Evolutionary conservation across 2,797 vertebrate genomes (phyloP).

Genomic region (Synanceia verrucosa): DNA sequence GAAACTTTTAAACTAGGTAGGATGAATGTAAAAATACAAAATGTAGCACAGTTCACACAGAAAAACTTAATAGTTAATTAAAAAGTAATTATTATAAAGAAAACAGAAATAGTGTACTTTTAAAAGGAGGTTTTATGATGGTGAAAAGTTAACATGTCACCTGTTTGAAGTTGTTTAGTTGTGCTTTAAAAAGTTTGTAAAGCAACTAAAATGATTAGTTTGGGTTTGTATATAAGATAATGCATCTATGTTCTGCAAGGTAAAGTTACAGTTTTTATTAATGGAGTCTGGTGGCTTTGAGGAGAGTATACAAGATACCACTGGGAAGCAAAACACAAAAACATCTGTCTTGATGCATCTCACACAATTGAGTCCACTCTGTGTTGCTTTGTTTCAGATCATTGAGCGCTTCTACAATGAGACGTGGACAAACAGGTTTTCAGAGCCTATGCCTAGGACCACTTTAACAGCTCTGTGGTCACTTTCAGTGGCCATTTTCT

Average conservation of each 20-base stretch:
- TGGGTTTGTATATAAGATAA: too few species aligned
- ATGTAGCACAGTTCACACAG: not conserved
- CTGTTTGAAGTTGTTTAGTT: too few species aligned
- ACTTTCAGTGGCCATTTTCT: constrained; percentile 94
- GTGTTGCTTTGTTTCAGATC: constrained; percentile 77
- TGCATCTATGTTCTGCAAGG: too few species aligned
- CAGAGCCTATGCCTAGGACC: constrained; percentile 74
- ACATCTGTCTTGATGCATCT: not conserved
- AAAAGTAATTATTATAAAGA: too few species aligned
- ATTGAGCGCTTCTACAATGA: constrained; percentile 93
- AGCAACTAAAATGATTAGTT: too few species aligned
- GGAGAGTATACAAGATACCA: too few species aligned
- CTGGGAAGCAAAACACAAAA: too few species aligned
- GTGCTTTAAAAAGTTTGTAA: too few species aligned
- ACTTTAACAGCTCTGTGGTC: constrained; percentile 93
- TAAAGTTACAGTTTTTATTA: too few species aligned
- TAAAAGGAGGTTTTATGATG: not conserved
- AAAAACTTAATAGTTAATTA: not conserved
- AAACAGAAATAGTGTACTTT: too few species aligned
- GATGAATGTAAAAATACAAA: not conserved
- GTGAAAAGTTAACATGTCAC: not conserved
- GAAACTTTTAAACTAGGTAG: not conserved
- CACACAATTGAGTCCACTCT: not conserved
- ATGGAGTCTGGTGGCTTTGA: too few species aligned
- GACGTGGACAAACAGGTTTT: constrained; percentile 87